Percentiles rank a stretch among this genome's conserved stretches.
These are phyloP conservation scores for Turnix velox DNA, from an alignment of 2,113 vertebrate genomes.

Conservation along the genomic window DNA sequence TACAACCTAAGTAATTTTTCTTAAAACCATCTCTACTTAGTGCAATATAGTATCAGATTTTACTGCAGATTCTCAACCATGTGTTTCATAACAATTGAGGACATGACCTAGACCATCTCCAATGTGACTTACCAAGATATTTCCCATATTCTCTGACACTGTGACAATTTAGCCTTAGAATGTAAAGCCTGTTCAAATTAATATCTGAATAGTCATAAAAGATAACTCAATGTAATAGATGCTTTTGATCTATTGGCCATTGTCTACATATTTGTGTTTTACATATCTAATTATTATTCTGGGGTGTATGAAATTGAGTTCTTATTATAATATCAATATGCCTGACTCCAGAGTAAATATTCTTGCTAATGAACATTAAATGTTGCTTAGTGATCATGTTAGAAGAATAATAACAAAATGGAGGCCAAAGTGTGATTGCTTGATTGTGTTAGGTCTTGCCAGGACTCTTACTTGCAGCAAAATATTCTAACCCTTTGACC, in stretches of 20 bases:
- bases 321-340: conserved; percentile 25
- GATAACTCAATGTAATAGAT: not conserved
- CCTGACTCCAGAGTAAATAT: conserved; percentile 49
- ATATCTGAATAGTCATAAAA: conserved; percentile 30
- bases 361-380: conserved; percentile 40
- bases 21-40: not conserved
- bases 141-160: not conserved
- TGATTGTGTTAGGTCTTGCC: not conserved
- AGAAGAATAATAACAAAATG: not conserved
- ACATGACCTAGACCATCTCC: not conserved
- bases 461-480: not conserved
- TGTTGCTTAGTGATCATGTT: not conserved
- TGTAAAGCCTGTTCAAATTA: not conserved
- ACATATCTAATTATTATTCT: conserved; percentile 32
- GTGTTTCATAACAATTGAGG: not conserved
- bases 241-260: conserved; percentile 13
- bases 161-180: not conserved
- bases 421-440: not conserved
- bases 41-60: not conserved
- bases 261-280: not conserved
- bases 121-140: not conserved
- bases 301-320: conserved; percentile 36
- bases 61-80: not conserved
- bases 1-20: not conserved
- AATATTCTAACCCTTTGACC: not conserved